Base-by-base conservation (phyloP, 2,888 invertebrate genomes). In the Gymnoscelis rufifasciata region DNA sequence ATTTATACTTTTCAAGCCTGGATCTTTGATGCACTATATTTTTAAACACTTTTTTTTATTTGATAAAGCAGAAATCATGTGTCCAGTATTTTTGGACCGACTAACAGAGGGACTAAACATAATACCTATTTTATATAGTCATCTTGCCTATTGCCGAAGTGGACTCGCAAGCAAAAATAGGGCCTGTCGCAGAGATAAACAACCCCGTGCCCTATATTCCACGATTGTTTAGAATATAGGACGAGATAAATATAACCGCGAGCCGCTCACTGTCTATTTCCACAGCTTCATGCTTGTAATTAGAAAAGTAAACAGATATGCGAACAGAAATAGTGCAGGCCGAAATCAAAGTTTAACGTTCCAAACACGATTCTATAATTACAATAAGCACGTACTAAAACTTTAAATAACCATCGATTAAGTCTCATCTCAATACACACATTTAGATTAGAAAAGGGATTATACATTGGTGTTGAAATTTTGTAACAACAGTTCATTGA, bases 211-310 rank as follows among this genome's bases (percentile, higher is more conserved):
- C 80, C 81, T 62, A 78, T 66, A 76, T 83, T 68, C 67, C 61
- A 60, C 68, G 63, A 74, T 76, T 78, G 74, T 78, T 71, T 70
- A 64, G 71, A 75, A 83, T 74, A 79, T 78, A 76, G 80, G 74
- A 57, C 75, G 66, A 66, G 81, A 74, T 80, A 83, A 71, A 75
- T 75, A 76, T 83, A 83, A 74, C 68, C 71, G 54, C 69, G 70
- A 81, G 78, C 80, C 63, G 63, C 66, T 68, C 75, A 59, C 62
- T 64, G 71, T 73, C 75, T 78, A 81, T 82, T 79, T 75, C 66
- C 68, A 64, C 60, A 59, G 66, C 62, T 68, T 68, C 69, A 60
- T 60, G 66, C 62, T 68, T 68, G 70, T 74, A 79, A 81, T 81
- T 77, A 81, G 66, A 74, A 76, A 79, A 72, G 77, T 80, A 80